A percentile compares a stretch with the other conserved stretches of the same genome.
phyloP scores from a whole-genome alignment of 2,113 vertebrate genomes.

The Cariama cristata region DNA sequence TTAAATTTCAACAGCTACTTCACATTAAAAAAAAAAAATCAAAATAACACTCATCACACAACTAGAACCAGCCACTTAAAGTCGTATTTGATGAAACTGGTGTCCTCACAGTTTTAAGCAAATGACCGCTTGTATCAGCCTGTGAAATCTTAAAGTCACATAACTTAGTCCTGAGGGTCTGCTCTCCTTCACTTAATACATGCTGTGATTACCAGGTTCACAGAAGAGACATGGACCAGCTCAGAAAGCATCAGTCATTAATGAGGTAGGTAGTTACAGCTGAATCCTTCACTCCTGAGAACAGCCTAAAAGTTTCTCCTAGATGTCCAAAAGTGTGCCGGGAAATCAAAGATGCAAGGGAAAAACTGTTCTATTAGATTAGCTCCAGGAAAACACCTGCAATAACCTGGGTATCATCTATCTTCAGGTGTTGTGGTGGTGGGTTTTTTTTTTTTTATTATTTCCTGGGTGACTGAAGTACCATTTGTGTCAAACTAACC shows the following conservation, averaged over 20 bases:
- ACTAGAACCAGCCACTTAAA: background rate
- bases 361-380: background rate
- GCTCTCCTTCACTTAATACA: background rate
- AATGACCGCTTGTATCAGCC: background rate
- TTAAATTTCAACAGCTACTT: background rate
- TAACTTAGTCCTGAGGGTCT: background rate
- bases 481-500: background rate
- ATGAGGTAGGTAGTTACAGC: background rate
- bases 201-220: background rate
- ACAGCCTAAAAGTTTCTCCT: background rate
- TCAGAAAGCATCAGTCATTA: background rate
- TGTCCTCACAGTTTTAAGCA: background rate
- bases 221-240: background rate
- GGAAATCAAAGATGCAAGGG: background rate
- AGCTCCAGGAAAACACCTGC: background rate
- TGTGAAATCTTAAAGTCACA: background rate
- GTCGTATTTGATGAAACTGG: background rate
- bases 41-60: background rate
- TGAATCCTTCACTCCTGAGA: background rate
- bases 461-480: background rate
- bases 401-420: background rate
- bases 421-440: background rate
- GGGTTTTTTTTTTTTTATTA: background rate
- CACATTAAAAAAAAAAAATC: background rate
- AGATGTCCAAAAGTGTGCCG: background rate